phyloP scores from a whole-genome alignment of 2,888 invertebrate genomes.

The Melieria picta region DNA sequence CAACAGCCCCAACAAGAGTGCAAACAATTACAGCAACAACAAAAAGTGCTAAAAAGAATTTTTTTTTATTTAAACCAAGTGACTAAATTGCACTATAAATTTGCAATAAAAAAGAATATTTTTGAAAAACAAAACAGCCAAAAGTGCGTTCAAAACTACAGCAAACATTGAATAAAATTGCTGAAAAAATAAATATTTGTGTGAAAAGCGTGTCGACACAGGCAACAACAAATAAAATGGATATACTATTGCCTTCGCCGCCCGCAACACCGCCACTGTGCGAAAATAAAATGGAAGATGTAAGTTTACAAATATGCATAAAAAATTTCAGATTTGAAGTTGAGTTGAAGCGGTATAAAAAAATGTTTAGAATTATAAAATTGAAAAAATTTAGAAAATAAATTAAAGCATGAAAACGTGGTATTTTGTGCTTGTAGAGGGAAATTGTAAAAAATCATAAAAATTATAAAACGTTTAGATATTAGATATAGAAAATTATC shows the following conservation, averaged over 20 bases:
- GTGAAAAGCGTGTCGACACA: constrained; percentile 38
- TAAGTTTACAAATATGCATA: constrained; percentile 53
- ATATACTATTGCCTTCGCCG: constrained; percentile 71
- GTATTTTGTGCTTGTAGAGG: not conserved
- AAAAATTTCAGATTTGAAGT: constrained; percentile 1
- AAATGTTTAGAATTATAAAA: constrained; percentile 4
- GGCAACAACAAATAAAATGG: constrained; percentile 53
- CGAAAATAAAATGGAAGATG: constrained; percentile 63
- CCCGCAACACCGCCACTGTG: constrained; percentile 78
- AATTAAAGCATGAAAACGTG: constrained; percentile 4
- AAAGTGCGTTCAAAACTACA: constrained; percentile 12
- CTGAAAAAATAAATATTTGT: constrained; percentile 32
- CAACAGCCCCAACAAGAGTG: constrained; percentile 24
- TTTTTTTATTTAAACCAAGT: no score
- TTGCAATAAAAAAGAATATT: not conserved
- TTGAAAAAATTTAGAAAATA: not conserved
- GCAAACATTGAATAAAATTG: constrained; percentile 32
- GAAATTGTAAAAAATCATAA: no score
- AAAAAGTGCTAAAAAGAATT: not conserved
- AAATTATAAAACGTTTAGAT: no score
- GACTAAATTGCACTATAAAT: no score
- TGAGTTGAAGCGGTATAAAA: not conserved
- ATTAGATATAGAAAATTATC: no score
- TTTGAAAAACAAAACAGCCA: not conserved
- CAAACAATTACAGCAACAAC: constrained; percentile 23